phyloP scores from a whole-genome alignment of 2,797 vertebrate genomes.

The Coluber constrictor region DNA sequence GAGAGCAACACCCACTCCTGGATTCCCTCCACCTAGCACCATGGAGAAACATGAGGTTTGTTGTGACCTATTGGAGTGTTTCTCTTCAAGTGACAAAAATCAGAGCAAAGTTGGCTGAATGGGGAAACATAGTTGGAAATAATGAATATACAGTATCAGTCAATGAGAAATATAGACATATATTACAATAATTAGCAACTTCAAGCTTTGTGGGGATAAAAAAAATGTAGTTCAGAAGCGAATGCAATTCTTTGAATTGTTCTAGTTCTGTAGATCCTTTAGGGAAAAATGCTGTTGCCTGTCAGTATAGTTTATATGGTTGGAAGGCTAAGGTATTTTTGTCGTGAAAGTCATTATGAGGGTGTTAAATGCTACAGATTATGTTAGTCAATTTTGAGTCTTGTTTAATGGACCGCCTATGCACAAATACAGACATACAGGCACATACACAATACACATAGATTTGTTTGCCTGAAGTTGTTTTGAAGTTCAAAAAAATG shows the following conservation, averaged over 20 bases:
- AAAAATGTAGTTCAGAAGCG: neutral
- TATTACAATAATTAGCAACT: neutral
- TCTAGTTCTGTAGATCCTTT: accelerated
- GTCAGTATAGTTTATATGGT: neutral
- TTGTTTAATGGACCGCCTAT: neutral
- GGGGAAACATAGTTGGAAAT: neutral
- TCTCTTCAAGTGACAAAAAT: neutral
- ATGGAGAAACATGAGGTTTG: conserved; percentile 20
- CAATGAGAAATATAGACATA: neutral
- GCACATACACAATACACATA: neutral
- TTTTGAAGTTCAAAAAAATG: neutral
- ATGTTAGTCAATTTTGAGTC: neutral
- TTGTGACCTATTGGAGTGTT: conserved; percentile 8
- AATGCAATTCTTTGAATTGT: neutral
- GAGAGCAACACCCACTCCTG: too few species aligned
- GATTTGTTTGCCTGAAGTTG: neutral
- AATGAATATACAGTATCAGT: neutral
- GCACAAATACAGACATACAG: too few species aligned
- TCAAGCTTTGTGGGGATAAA: neutral
- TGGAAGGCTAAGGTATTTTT: neutral
- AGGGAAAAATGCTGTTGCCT: accelerated
- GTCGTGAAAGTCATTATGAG: conserved; percentile 17
- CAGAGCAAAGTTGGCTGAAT: neutral
- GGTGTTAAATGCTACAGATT: neutral
- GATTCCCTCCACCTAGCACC: neutral